Evolutionary conservation across 2,797 vertebrate species (phyloP).

Genomic region (Megalops cyprinoides): DNA sequence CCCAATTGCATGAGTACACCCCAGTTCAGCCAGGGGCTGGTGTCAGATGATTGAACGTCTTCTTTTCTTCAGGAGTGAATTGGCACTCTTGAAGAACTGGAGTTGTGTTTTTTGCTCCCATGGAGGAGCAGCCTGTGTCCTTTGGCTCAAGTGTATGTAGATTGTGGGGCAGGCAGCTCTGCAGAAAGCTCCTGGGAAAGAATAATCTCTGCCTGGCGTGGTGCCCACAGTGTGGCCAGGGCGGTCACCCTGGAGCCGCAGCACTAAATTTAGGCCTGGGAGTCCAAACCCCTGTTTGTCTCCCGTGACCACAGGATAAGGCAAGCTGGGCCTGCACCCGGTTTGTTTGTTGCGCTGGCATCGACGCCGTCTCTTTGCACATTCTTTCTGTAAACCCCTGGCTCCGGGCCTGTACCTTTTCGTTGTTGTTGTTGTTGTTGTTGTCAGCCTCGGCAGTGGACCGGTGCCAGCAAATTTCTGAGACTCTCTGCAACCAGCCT

Average conservation of each 20-base stretch:
- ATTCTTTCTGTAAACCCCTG: constrained; percentile 18
- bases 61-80: neutral
- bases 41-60: neutral
- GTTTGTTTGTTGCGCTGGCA: constrained; percentile 24
- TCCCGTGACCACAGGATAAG: constrained; percentile 24
- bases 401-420: neutral
- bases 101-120: neutral
- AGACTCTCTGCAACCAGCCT: neutral
- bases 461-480: neutral
- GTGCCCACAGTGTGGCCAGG: neutral
- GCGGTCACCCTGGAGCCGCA: constrained; percentile 31
- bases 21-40: neutral
- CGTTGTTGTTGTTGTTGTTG: neutral
- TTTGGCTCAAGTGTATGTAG: neutral
- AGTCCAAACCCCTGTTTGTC: constrained; percentile 26
- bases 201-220: constrained; percentile 10
- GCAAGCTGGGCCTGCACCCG: constrained; percentile 16
- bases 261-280: constrained; percentile 42
- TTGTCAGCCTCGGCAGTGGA: neutral
- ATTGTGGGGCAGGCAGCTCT: neutral
- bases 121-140: constrained; percentile 3
- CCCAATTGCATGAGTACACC: neutral
- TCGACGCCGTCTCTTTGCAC: neutral
- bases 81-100: constrained; percentile 1
- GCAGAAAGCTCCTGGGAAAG: neutral